Evolutionary conservation across 2,888 invertebrate genomes (phyloP), one percentile per base, ranked within the genome.

Genomic region (Drosophila barbarae): DNA sequence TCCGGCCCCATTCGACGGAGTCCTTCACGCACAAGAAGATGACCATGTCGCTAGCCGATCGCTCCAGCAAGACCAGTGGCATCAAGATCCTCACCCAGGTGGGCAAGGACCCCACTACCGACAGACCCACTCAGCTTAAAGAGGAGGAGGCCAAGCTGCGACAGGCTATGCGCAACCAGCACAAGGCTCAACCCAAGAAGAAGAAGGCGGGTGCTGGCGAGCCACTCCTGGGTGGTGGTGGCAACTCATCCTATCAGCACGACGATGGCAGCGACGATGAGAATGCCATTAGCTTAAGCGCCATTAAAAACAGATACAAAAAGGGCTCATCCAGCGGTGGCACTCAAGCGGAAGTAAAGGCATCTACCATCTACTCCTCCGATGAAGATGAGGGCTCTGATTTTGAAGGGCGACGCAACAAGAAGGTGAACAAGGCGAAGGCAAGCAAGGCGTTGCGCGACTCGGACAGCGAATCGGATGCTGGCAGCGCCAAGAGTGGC

Each of bases 21-120:
- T 98, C 98, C 23, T 98, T 98, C 90, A 99, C 99, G 0, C 99
- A 99, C 89, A 93, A 98, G 76, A 99, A 99, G 92, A 98, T 99
- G 95, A 99, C 99, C 0, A 92, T 99, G 90, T 98, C 98, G 0
- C 91, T 99, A 76, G 99, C 99, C 0, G 99, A 99, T 90, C 92
- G 98, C 54, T 95, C 97, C 42, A 94, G 96, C 52, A 98, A 98
- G 90, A 95, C 97, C 0, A 94, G 95, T 1, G 97, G 97, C 52
- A 98, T 99, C 85, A 98, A 98, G 90, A 97, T 99, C 58, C 90
- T 99, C 76, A 97, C 98, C 1, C 96, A 96, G 89, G 90, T 90
- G 26, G 90, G 90, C 15, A 88, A 88, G 69, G 98, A 99, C 90
- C 99, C 99, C 0, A 99, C 99, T 86, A 95, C 96, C 12, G 95